Conservation (phyloP, 2,888 invertebrate species). For the Chymomyza caudatula region DNA sequence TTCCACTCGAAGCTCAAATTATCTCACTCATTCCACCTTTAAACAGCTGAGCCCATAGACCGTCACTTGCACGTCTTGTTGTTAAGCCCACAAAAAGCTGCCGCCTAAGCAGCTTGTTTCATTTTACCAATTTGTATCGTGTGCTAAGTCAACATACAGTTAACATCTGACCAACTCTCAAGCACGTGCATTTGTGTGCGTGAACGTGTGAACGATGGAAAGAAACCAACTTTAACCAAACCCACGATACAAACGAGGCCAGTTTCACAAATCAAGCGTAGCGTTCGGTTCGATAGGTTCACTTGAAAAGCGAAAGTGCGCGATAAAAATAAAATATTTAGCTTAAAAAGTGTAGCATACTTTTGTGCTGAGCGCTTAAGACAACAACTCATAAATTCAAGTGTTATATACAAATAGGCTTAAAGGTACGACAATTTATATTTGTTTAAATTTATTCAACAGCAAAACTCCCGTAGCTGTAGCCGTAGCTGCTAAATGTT, state of each 20-base stretch:
- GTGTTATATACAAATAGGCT: not conserved
- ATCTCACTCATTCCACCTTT: conserved; percentile 10
- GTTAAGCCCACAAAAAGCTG: conserved; percentile 33
- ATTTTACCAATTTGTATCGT: conserved; percentile 19
- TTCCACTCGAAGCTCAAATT: not conserved
- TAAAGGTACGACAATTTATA: not conserved
- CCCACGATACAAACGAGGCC: conserved; percentile 60
- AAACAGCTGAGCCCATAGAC: not conserved
- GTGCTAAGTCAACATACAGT: conserved; percentile 24
- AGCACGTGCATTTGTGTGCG: not conserved
- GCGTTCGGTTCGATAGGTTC: conserved; percentile 73
- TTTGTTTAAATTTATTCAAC: not conserved
- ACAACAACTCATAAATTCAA: conserved; percentile 1
- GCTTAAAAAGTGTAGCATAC: conserved; percentile 47
- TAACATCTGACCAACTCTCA: not conserved
- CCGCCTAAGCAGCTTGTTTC: conserved; percentile 20
- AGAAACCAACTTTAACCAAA: conserved; percentile 51
- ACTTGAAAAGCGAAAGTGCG: conserved; percentile 59
- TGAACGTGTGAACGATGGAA: conserved; percentile 7
- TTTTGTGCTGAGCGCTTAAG: conserved; percentile 23
- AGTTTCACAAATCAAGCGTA: conserved; percentile 71
- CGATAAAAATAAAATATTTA: conserved; percentile 21
- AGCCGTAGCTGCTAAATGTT: not conserved
- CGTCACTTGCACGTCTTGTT: not conserved
- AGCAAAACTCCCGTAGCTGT: not conserved